Evolutionary conservation across 1,140 invertebrate genomes (phyloP), one percentile per base, ranked within the genome.

Genomic region (Plutomurus gul): DNA sequence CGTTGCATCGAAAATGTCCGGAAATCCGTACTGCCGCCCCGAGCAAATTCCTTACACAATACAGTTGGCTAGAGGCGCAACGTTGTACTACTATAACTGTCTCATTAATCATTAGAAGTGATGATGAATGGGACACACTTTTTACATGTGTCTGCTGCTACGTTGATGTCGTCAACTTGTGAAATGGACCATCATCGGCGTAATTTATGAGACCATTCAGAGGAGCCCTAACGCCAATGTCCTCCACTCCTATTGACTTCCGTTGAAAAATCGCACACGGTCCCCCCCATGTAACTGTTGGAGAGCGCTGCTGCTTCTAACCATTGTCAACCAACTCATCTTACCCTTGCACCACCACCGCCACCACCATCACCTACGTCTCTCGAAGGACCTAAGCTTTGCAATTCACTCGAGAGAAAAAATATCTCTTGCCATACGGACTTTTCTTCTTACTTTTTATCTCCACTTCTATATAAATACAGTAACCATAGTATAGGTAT

Each of bases 181-280:
- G 75, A 76, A 76, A 76, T 76, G 75, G 75, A 76, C 75, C 49
- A 76, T n/a, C n/a, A n/a, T 76, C 75, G 49, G 30, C 33, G 75
- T 76, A 76, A 76, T 76, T 76, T 76, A 76, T 76, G 75, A 76
- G 47, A 37, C 43, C 75, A 76, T 76, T 76, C 75, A 76, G 75
- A 40, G 36, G 25, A 40, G 51, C 56, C 75, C 56, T 16, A 65
- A 60, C 37, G 36, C 56, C 46, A 46, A 30, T 76, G 22, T 40
- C 75, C 36, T 56, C 56, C 3, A 11, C 47, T 65, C 39, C 75
- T 56, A 76, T 65, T 76, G 75, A 76, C 75, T 76, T 76, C 75
- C 75, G 75, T 76, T 76, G 75, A 76, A 76, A 76, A 76, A 76
- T 76, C 75, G 36, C 46, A 30, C 7, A 47, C n/a, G n/a, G 16